Base-by-base conservation (phyloP, 2,797 vertebrate species). In the Tenualosa ilisha region DNA sequence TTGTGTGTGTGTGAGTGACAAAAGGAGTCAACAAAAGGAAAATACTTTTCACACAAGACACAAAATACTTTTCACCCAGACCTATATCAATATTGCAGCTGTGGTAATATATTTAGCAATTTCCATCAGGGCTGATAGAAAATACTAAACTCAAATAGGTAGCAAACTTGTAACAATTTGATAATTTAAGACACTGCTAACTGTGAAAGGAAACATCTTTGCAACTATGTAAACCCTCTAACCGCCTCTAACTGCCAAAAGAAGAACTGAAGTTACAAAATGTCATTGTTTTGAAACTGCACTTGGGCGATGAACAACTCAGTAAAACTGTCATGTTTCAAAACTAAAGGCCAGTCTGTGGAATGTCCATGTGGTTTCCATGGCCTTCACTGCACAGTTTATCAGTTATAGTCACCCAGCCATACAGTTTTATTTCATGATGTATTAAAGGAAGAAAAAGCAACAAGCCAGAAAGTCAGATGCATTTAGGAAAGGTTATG, bases 261-360 rank as follows among this genome's bases (percentile, higher is more conserved):
- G 20, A 75, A 6, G 84, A 84, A n/a, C 59, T 68, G 50, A 43
- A n/a, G 49, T 22, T 81, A 49, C 85, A 6, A 53, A 37, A 82
- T 43, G 4, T 22, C 63, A 43, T 13, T 0, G 6, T 40, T 89
- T 82, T 83, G 11, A 85, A 40, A 83, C 53, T 46, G 9, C 43
- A 82, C 75, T 40, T 61, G 72, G 83, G 83, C 20, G 85, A 56
- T 15, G 11, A 37, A 90, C 63, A 15, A 3, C 65, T 72, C 13
- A 40, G 68, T 43, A 43, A 75, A 79, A 46, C 72, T 46, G 72
- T 15, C 72, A 79, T 79, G 37, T 79, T 40, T 72, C 68, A 40
- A 72, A 72, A 72, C 15, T 13, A 17, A 22, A 46, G 6, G 5
- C 7, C 37, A 46, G 6, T 22, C 17, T 22, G 37, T 46, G 31